Base-by-base conservation (phyloP, 1,140 invertebrate species). In the Camponotus vicinus region DNA sequence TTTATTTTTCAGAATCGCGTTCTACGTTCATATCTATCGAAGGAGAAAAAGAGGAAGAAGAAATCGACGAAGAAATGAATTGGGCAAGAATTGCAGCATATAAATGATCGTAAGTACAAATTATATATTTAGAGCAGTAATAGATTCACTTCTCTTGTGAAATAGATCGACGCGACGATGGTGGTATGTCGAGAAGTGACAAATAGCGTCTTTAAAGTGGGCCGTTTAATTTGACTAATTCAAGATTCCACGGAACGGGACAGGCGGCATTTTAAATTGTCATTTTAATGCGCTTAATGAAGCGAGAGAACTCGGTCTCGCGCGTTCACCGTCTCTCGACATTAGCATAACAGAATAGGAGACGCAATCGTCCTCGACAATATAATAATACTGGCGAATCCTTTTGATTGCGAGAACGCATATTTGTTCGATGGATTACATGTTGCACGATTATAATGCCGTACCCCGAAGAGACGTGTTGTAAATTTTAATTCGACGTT, bases 401-500 rank as follows among this genome's bases (percentile, higher is more conserved):
- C 21, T 57, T 55, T 61, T 15, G 49, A 40, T 55, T 49, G 66
- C 18, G n/a, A 64, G 49, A 42, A 49, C 15, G 15, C 3, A 15
- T 27, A 21, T 18, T 15, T 55, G 40, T 63, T 52, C 40, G 18
- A 2, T 73, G 57, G 55, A 83, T 83, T 83, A 73, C n/a, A 75
- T 13, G 40, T 76, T 67, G 63, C 80, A 42, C 86, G 61, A 55
- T 40, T 55, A 67, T 34, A 71, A 83, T 52, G 21, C 42, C 27
- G 8, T 55, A 37, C 69, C 69, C 57, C 40, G 75, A 52, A 52
- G n/a, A 57, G 42, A 86, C 78, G 57, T 70, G 76, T 78, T 84
- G 76, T 69, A 85, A 89, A 70, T 78, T 52, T 79, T 88, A 63
- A 85, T 83, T 75, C 71, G 73, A 78, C 86, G 71, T 89, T 86